Evolutionary conservation across 2,113 vertebrate species (phyloP).

Genomic region (Labrus mixtus): DNA sequence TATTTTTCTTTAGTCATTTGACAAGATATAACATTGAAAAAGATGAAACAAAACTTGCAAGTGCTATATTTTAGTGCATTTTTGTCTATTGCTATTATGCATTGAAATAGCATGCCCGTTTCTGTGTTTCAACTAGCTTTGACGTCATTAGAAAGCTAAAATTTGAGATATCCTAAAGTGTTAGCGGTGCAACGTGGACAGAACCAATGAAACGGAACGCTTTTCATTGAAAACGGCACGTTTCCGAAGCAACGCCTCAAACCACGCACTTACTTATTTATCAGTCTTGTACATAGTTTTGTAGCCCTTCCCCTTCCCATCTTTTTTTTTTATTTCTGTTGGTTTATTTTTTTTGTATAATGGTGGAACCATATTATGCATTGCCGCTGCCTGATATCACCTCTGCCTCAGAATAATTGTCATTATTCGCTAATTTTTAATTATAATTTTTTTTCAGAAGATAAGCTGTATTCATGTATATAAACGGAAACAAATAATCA

Average conservation of each 20-base stretch:
- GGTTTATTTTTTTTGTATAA: slow-evolving; percentile 71
- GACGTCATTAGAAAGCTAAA: slow-evolving; percentile 77
- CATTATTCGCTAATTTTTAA: neutral
- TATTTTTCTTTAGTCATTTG: slow-evolving; percentile 70
- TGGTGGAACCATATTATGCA: slow-evolving; percentile 73
- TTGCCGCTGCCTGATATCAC: slow-evolving; percentile 69
- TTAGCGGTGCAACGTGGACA: slow-evolving; percentile 69
- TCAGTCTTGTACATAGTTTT: slow-evolving; percentile 87
- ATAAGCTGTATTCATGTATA: slow-evolving; percentile 66
- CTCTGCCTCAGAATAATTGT: slow-evolving; percentile 63
- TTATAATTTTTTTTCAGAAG: slow-evolving; percentile 7
- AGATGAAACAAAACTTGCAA: slow-evolving; percentile 78
- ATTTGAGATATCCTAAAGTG: slow-evolving; percentile 76
- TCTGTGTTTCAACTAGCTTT: slow-evolving; percentile 83
- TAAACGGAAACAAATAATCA: slow-evolving; percentile 27
- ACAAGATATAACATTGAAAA: slow-evolving; percentile 71
- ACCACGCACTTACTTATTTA: slow-evolving; percentile 87
- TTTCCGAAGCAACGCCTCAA: slow-evolving; percentile 84
- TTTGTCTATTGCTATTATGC: slow-evolving; percentile 82
- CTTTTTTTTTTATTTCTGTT: slow-evolving; percentile 62
- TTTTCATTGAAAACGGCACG: slow-evolving; percentile 73
- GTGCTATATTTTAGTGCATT: slow-evolving; percentile 83
- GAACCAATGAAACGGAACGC: slow-evolving; percentile 75
- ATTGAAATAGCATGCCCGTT: slow-evolving; percentile 85
- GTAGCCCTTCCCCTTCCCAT: slow-evolving; percentile 68